Base-by-base conservation (phyloP, 2,888 invertebrate genomes). In the Dryocosmus kuriphilus region DNA sequence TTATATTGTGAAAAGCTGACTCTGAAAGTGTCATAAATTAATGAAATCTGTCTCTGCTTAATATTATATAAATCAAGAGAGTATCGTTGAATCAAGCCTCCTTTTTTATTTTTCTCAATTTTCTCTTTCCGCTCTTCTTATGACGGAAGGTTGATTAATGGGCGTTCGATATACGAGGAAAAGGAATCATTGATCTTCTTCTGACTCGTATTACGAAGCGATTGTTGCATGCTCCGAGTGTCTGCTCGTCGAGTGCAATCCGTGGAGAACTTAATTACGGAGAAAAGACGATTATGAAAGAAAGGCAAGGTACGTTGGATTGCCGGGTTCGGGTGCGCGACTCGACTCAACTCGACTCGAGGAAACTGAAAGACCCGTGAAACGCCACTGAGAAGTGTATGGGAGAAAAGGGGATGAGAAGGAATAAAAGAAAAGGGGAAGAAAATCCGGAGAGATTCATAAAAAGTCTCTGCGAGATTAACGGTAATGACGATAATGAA, bases 241-340 rank as follows among this genome's bases (percentile, higher is more conserved):
- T 78, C 78, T 71, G 78, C 80, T 71, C 81, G 80, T 76, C 76
- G 60, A 79, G 80, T 78, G 77, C 77, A 74, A 79, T 65, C 74
- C 73, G 76, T 67, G 78, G 77, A 76, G 79, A 80, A 82, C 82
- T 82, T 82, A 82, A 82, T 82, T 82, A 80, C 80, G 78, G 73
- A 82, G 79, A 82, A 82, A 80, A 80, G 82, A 82, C 80, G 82
- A 82, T 82, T 82, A 82, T 82, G 79, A 82, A 79, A 80, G 77
- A 80, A 79, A 78, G 61, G 77, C 57, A 46, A 22, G 71, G 38
- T 38, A 38, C 22, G 46, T 9, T 57, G 24, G 24, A 57, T 27
- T 71, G 51, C 35, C 24, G 35, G 24, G 38, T 41, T 65, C 38
- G 32, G 62, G 24, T 16, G 41, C 14, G 41, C n/a, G 71, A 41